Evolutionary conservation across 2,797 vertebrate genomes (phyloP), one percentile per base, ranked within the genome.

Genomic region (Antrozous pallidus): DNA sequence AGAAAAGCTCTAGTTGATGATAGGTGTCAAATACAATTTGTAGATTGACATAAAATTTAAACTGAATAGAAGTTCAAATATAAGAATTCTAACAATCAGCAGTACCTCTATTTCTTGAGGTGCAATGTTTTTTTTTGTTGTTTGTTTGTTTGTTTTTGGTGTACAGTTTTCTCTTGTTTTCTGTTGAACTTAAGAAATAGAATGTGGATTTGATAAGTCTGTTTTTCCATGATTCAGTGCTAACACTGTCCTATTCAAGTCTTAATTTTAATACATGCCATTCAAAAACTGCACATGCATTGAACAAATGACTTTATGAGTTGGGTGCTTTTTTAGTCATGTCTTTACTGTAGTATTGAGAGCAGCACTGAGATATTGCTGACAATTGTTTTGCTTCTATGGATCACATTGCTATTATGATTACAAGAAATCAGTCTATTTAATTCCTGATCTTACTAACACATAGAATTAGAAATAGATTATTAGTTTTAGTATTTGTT

Each of bases 401-500:
- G 63, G 84, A 91, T 95, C 58, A 95, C 94, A 96, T 94, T 96
- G 86, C 78, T 97, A 36, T 91, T 93, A 95, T 91, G 92, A 97
- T 91, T 94, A 80, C 83, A 92, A 97, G 94, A 96, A 96, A 95
- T 82, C 75, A 77, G 1, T 71, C 33, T 87, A 31, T 73, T 71
- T 90, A 58, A 56, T 31, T 58, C 6, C 80, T 40, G 26, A 28
- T 3, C 18, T 6, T 33, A 54, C 36, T 63, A 63, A 79, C 36
- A 31, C n/a, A n/a, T 74, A 49, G 11, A 74, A 31, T 36, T 82
- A 77, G 42, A 78, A 77, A 42, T 42, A 42, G 42, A 42, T 42
- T 42, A 83, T 40, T 58, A 24, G 40, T 40, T 78, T 82, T 63
- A 81, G 31, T 38, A 38, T 61, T 82, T 78, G 10, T 71, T 81